These are phyloP conservation scores for Limanda limanda DNA, from an alignment of 2,113 vertebrate species.

Conservation along the genomic window DNA sequence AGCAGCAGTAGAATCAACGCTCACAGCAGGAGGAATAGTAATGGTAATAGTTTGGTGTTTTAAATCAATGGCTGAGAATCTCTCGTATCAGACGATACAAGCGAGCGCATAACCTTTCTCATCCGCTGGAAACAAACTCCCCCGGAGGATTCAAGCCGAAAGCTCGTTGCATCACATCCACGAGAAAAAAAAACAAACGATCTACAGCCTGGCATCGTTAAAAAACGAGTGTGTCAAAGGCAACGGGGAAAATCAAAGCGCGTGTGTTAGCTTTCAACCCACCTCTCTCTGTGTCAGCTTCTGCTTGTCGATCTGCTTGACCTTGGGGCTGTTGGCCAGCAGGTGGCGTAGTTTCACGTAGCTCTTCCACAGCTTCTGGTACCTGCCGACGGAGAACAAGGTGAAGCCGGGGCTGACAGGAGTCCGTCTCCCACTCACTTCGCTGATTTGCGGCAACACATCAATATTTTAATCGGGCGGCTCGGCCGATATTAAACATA, in stretches of 20 bases:
- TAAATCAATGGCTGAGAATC: slow-evolving; percentile 28
- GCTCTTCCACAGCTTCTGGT: slow-evolving; percentile 99
- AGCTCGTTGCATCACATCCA: background rate
- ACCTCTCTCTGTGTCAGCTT: slow-evolving; percentile 98
- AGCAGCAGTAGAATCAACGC: slow-evolving; percentile 31
- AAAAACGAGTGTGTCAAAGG: slow-evolving; percentile 16
- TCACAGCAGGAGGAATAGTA: slow-evolving; percentile 26
- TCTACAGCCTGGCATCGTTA: background rate
- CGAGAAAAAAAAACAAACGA: background rate
- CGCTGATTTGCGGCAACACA: slow-evolving; percentile 38
- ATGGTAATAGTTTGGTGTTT: slow-evolving; percentile 27
- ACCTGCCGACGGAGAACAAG: slow-evolving; percentile 79
- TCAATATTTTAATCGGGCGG: slow-evolving; percentile 69
- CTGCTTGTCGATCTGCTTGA: slow-evolving; percentile 98
- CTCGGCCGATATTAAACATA: slow-evolving; percentile 58
- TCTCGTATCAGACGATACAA: background rate
- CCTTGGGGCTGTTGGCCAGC: slow-evolving; percentile 98
- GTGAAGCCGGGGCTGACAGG: slow-evolving; percentile 20
- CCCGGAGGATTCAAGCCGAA: slow-evolving; percentile 11
- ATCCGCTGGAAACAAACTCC: slow-evolving; percentile 16
- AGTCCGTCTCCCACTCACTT: slow-evolving; percentile 19
- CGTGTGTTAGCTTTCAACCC: slow-evolving; percentile 17
- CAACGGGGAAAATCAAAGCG: background rate
- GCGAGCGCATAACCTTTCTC: slow-evolving; percentile 9
- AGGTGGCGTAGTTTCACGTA: slow-evolving; percentile 98